Evolutionary conservation across 1,140 invertebrate species (phyloP), one percentile per base, ranked within the genome.

Genomic region (Cherax quadricarinatus): DNA sequence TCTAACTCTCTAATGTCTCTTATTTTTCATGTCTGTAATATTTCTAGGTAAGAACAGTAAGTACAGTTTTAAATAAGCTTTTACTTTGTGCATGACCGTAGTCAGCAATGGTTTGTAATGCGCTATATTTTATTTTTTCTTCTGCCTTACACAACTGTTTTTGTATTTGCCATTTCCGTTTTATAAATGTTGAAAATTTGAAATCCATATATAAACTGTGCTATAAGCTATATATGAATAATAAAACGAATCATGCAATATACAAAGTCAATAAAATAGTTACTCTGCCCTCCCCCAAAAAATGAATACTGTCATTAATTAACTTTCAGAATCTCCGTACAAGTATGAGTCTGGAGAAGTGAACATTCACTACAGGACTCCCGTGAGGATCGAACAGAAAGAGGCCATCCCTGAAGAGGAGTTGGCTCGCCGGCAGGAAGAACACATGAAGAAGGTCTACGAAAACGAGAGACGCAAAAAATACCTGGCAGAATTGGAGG

Each of bases 301-400:
- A 21, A 12, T 18, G 18, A 18, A 21, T 66, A 66, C 18, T 18
- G 18, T 21, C 62, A 66, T 2, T 18, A 66, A 66, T 12, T 1
- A 48, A 62, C 57, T 49, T 85, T 48, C 94, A 98, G 98, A 98
- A 96, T 98, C 97, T 93, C 97, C 97, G 78, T 97, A 97, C 94
- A 97, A 97, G 94, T 99, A 98, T 96, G 97, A 98, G 94, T 97
- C 98, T 95, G 97, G 97, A 94, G 97, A 98, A 95, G 98, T 99
- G 94, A 99, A 98, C 94, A 98, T 99, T 95, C 98, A 98, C 95
- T 99, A 98, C 96, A 96, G 97, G 94, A 97, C 97, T 79, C 98
- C 98, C 73, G 97, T 98, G 86, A 96, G 98, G 92, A 96, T 97
- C 94, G 97, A 98, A 95, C 97, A 98, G 88, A 97, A 98, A 95